Percentiles rank a stretch among this genome's conserved stretches.
Evolutionary conservation across 2,113 vertebrate genomes (phyloP).

Genomic region (Brienomyrus brachyistius): DNA sequence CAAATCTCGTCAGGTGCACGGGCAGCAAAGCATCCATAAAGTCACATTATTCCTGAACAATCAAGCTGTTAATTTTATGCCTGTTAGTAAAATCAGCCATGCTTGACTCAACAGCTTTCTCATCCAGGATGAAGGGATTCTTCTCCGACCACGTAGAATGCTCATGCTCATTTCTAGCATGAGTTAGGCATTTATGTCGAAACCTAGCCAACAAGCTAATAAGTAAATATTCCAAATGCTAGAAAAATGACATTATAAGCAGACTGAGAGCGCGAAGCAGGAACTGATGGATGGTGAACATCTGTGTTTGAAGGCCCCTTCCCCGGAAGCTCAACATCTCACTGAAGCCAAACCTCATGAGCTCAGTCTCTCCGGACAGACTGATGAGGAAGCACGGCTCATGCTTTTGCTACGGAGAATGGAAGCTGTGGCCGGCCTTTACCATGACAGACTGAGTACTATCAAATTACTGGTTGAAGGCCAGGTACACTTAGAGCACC

Average conservation of each 20-base stretch:
- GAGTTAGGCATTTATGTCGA: background rate
- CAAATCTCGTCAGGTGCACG: background rate
- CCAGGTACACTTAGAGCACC: background rate
- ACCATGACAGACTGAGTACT: background rate
- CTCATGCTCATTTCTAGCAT: background rate
- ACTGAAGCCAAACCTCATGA: background rate
- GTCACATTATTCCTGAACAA: background rate
- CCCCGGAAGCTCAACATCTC: background rate
- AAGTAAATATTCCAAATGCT: background rate
- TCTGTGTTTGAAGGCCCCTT: background rate
- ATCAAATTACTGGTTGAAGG: background rate
- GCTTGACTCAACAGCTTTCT: background rate
- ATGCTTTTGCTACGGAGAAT: background rate
- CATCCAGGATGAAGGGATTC: background rate
- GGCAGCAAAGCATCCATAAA: background rate
- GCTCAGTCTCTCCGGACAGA: background rate
- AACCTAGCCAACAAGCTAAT: background rate
- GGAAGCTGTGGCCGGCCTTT: background rate
- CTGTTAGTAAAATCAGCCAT: background rate
- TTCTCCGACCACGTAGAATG: background rate
- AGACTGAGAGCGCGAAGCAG: background rate
- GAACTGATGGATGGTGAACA: background rate
- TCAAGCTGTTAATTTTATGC: background rate
- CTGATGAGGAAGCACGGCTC: background rate
- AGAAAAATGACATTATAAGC: background rate